Conservation (phyloP, 1,140 invertebrate genomes). For the Bradynema listronoti region DNA sequence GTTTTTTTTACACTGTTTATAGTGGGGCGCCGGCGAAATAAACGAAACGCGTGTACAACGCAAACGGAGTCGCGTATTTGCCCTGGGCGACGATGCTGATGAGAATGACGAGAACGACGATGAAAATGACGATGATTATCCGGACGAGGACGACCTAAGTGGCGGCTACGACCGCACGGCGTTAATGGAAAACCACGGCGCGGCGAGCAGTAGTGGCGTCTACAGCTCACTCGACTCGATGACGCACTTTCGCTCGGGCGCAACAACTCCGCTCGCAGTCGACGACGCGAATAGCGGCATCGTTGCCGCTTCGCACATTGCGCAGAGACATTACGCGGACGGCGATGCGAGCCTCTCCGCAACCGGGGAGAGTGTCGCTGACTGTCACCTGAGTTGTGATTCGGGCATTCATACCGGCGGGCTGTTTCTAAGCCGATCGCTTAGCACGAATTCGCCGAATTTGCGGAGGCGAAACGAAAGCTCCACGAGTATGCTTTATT, state of each 20-base stretch:
- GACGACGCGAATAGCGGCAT: conserved; percentile 23
- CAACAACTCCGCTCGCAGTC: too few species aligned
- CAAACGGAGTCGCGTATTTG: conserved; percentile 21
- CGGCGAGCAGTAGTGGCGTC: neutral
- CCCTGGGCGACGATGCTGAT: conserved; percentile 13
- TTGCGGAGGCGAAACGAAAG: conserved; percentile 22
- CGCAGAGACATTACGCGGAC: too few species aligned
- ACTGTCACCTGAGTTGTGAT: too few species aligned
- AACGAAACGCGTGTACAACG: conserved; percentile 16
- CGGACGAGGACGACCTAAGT: neutral
- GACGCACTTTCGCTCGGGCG: too few species aligned
- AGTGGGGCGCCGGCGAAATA: conserved; percentile 35
- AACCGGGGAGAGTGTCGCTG: too few species aligned
- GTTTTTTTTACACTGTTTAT: conserved; percentile 4
- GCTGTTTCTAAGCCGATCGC: conserved; percentile 17
- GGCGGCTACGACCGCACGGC: neutral
- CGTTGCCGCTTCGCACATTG: too few species aligned
- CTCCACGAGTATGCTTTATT: conserved; percentile 10
- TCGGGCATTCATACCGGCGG: conserved; percentile 16
- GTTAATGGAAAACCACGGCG: neutral
- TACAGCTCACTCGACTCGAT: conserved; percentile 32
- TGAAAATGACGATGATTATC: conserved; percentile 1
- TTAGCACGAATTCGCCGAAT: conserved; percentile 17
- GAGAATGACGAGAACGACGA: conserved; percentile 10
- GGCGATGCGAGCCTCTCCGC: too few species aligned